Conservation (phyloP, 2,113 vertebrate genomes). For the Toxotes jaculatrix region DNA sequence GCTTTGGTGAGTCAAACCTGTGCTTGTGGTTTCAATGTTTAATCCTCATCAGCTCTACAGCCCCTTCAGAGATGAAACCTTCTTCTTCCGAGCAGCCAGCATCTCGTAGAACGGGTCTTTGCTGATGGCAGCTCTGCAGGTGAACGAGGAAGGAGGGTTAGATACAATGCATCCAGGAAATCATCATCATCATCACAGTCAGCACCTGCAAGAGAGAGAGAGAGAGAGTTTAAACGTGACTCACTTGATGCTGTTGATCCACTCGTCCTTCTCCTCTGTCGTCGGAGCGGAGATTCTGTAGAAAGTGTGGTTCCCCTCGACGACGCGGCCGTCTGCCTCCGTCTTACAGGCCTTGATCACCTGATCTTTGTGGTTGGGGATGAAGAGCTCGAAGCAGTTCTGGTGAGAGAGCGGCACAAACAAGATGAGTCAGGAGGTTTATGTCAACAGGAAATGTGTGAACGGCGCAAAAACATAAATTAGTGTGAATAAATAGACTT, state of each 20-base stretch:
- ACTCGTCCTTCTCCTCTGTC: conserved; percentile 94
- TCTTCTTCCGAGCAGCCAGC: conserved; percentile 97
- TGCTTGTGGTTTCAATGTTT: neutral
- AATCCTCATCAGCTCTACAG: conserved; percentile 79
- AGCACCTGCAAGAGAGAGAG: too few species aligned
- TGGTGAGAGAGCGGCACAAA: conserved; percentile 65
- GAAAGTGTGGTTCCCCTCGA: conserved; percentile 97
- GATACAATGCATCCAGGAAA: neutral
- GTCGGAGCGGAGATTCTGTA: conserved; percentile 97
- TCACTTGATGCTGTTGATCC: conserved; percentile 98
- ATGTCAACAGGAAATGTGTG: neutral
- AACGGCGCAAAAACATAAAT: neutral
- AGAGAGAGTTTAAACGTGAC: conserved; percentile 37
- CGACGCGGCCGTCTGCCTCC: conserved; percentile 94
- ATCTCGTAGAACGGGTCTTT: conserved; percentile 99
- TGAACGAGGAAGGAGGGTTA: neutral
- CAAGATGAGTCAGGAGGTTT: neutral
- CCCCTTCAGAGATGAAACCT: conserved; percentile 93
- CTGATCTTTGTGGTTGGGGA: conserved; percentile 97
- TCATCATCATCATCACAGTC: neutral
- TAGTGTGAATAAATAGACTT: too few species aligned
- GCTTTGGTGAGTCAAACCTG: conserved; percentile 3
- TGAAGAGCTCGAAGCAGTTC: conserved; percentile 99
- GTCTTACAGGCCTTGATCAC: conserved; percentile 99
- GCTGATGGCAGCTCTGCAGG: conserved; percentile 95